phyloP scores from a whole-genome alignment of 2,113 vertebrate species.

The Desmodus rotundus region DNA sequence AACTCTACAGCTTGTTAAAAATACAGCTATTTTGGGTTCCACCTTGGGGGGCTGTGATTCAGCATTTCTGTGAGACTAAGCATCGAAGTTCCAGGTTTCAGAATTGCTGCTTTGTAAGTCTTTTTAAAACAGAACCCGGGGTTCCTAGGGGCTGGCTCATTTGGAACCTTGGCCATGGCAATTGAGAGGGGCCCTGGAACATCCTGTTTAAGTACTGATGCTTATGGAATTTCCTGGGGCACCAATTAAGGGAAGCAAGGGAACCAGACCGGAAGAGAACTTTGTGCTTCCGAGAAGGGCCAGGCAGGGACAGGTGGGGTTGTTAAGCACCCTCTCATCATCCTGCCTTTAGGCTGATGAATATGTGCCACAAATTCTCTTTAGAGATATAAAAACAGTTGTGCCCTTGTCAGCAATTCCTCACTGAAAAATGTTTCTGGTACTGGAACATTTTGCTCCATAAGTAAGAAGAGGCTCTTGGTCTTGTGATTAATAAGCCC shows the following conservation, averaged over 20 bases:
- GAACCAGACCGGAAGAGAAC: neutral
- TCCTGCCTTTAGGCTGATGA: neutral
- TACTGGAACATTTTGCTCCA: constrained; percentile 24
- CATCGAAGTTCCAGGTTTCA: neutral
- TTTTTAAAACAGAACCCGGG: neutral
- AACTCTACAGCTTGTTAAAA: constrained; percentile 1
- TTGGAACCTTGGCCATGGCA: neutral
- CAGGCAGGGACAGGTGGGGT: neutral
- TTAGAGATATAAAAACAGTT: constrained; percentile 28
- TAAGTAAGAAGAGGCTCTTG: neutral
- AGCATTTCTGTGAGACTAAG: constrained; percentile 1
- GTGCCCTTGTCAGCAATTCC: constrained; percentile 4
- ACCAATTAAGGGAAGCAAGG: neutral
- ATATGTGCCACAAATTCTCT: neutral
- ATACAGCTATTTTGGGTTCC: neutral
- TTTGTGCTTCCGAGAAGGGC: neutral
- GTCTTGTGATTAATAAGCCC: neutral
- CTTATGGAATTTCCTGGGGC: neutral
- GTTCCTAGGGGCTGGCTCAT: neutral
- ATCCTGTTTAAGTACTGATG: neutral
- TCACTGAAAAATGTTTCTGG: constrained; percentile 27
- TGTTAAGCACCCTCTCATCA: neutral
- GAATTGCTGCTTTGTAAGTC: neutral
- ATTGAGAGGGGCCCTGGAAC: neutral
- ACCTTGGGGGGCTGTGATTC: neutral